Base-by-base conservation (phyloP, 2,113 vertebrate species). In the Apodemus speciosus region DNA sequence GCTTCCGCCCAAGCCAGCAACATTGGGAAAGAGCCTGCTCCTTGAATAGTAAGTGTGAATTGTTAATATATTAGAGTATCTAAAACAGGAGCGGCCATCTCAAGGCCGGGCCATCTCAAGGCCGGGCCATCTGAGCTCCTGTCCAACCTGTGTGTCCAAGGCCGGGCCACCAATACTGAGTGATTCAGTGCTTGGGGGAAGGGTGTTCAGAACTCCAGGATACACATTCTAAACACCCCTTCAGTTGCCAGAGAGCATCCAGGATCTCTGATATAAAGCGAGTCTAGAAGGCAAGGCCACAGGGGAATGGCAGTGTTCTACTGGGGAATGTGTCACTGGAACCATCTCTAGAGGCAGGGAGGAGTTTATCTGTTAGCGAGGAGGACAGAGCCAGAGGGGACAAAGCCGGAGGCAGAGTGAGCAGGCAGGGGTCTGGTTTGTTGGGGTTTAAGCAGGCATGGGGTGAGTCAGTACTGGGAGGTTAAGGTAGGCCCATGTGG, bases 1-100 rank as follows among this genome's bases (percentile, higher is more conserved):
- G 84, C 20, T 35, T 93, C 91, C 80, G 9, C 89, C 64, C 91
- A 77, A 96, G 86, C 85, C 86, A 66, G 51, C n/a, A 91, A 76
- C 88, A 20, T 69, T 76, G 92, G 72, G 80, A 80, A 86, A 93
- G 94, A 97, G 95, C 64, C 90, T 86, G 43, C 90, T 92, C 85
- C 90, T 94, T 85, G 81, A 86, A 95, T 46, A 86, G 97, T 98
- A 96, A 98, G 97, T 97, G 77, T 75, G 30, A 91, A 66, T 93
- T 97, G 97, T 97, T 94, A 95, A 94, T 79, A 80, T 60, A 60
- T 53, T 91, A 21, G 32, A 49, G 53, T 68, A 14, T 56, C n/a
- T 30, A 46, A 20, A 35, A 53, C 7, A 66, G 87, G 32, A 69
- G 43, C 51, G 32, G 9, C 9, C 13, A 56, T 62, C 25, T 46